Evolutionary conservation across 2,888 invertebrate genomes (phyloP), one percentile per base, ranked within the genome.

Genomic region (Drosophila rellima): DNA sequence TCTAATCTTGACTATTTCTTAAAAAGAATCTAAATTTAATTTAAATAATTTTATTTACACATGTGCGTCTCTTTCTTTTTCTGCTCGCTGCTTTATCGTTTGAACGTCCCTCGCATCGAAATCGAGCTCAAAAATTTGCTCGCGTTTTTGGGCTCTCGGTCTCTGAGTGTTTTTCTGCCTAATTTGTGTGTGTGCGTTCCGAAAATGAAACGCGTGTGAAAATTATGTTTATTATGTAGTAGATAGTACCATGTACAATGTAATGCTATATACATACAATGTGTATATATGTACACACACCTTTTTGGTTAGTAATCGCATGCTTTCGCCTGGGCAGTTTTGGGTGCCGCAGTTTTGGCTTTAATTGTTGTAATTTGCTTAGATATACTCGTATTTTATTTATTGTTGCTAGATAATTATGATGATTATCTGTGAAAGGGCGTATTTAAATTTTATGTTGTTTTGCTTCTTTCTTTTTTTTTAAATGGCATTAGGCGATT

Each of bases 191-290:
- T 80, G 79, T 83, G 77, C 79, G 68, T 67, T 62, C 70, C 70
- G 56, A 87, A 80, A 84, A 86, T 86, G 87, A 87, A 84, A 86
- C 82, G 85, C 87, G 84, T 84, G 87, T 84, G 84, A 84, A 84
- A 84, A 81, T 81, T 86, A 81, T 79, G 86, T 75, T 75, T 79
- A 79, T 86, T 79, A 77, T 83, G 71, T 74, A 70, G 74, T 74
- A 55, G 63, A 68, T 60, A 70, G 70, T 69, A 74, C 52, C 69
- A 57, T 63, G 66, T 63, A 73, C 60, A 75, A 69, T 70, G 66
- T 65, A 50, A 59, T n/a, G n/a, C n/a, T n/a, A n/a, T n/a, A n/a
- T 17, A 50, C 47, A 45, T 50, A 61, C 39, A 64, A 50, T 45
- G 39, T 48, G 37, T 37, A 44, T 39, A 17, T 66, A 18, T 70